Conservation (phyloP, 2,113 vertebrate genomes). For the Corythoichthys intestinalis region DNA sequence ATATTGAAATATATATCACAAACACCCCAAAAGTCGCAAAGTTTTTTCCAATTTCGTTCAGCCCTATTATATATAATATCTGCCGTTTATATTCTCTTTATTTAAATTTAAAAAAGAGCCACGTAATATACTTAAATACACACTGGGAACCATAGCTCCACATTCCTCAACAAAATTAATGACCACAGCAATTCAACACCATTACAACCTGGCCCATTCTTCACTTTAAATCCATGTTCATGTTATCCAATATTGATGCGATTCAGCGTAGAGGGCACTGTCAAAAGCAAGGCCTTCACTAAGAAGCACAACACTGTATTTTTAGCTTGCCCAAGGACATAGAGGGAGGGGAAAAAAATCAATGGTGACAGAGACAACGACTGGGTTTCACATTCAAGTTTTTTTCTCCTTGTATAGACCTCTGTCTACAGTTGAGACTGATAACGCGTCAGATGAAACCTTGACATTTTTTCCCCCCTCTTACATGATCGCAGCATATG, state of each 20-base stretch:
- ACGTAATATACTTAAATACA: not conserved
- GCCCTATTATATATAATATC: no score
- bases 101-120: not conserved
- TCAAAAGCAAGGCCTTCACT: conserved; percentile 37
- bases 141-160: not conserved
- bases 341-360: conserved; percentile 44
- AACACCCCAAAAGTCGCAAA: no score
- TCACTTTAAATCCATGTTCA: not conserved
- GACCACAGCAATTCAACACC: not conserved
- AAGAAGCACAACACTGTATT: conserved; percentile 45
- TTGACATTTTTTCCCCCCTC: not conserved
- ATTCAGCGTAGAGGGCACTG: not conserved
- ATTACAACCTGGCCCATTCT: not conserved
- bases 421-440: conserved; percentile 36
- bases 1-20: no score
- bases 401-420: conserved; percentile 30
- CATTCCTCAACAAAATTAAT: not conserved
- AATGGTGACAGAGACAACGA: conserved; percentile 49
- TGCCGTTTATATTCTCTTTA: not conserved
- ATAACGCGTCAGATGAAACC: conserved; percentile 32
- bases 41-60: no score
- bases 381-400: conserved; percentile 49
- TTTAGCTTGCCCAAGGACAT: conserved; percentile 57
- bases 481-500: not conserved
- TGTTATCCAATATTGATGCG: not conserved